These are phyloP conservation scores for Rhea pennata DNA, from an alignment of 2,113 vertebrate genomes.

Conservation along the genomic window DNA sequence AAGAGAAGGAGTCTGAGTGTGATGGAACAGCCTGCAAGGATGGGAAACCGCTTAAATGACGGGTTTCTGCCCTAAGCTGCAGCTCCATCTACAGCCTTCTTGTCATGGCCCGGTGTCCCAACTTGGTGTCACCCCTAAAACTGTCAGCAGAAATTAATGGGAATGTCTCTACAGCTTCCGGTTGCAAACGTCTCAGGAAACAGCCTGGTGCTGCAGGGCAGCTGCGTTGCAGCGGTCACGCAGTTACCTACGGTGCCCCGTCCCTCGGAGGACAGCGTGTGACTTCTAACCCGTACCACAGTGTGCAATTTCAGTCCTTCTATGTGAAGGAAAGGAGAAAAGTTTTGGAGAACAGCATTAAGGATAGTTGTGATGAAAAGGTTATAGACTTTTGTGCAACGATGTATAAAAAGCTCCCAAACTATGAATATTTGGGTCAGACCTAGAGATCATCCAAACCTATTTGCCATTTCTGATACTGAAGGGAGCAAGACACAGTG, in stretches of 20 bases:
- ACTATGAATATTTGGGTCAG: background rate
- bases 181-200: background rate
- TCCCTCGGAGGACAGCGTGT: background rate
- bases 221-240: background rate
- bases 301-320: background rate
- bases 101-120: background rate
- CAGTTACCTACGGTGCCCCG: too few relatives aligned
- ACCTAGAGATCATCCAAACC: background rate
- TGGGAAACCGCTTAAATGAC: background rate
- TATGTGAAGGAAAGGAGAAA: background rate
- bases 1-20: background rate
- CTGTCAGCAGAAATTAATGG: background rate
- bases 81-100: background rate
- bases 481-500: background rate
- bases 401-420: background rate
- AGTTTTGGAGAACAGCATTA: background rate
- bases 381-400: background rate
- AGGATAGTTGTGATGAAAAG: background rate
- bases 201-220: background rate
- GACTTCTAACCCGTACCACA: background rate
- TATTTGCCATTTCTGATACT: background rate
- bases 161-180: background rate
- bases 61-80: background rate
- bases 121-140: background rate
- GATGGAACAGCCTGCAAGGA: background rate